These are phyloP conservation scores for Florisuga fusca DNA, from an alignment of 2,797 vertebrate genomes.

Conservation along the genomic window DNA sequence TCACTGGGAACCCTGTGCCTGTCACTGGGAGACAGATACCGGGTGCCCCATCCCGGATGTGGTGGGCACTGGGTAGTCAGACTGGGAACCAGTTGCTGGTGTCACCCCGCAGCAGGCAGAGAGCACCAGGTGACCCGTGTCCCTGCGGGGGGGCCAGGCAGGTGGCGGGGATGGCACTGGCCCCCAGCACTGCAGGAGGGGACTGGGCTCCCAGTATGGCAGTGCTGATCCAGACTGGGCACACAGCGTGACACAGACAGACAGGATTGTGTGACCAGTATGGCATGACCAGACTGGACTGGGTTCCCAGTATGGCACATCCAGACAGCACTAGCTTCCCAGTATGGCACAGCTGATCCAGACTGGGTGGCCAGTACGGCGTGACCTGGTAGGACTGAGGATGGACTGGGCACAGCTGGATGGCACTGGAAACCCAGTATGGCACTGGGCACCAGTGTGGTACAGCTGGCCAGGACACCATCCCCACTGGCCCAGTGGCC, in stretches of 20 bases:
- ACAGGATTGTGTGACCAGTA: too few species aligned
- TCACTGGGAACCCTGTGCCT: background rate
- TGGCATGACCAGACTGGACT: background rate
- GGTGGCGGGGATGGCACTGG: fast-evolving
- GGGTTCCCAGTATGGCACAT: background rate
- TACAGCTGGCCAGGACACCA: background rate
- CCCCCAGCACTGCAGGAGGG: too few species aligned
- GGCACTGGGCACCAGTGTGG: too few species aligned
- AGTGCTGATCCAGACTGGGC: too few species aligned
- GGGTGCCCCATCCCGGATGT: background rate
- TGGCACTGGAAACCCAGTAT: background rate
- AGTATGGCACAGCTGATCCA: too few species aligned
- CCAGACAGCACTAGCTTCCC: background rate
- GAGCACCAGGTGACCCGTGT: too few species aligned
- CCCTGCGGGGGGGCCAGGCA: fast-evolving
- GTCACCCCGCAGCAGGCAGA: background rate
- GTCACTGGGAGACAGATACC: background rate
- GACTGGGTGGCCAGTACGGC: too few species aligned
- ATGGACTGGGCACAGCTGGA: too few species aligned
- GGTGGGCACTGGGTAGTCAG: background rate
- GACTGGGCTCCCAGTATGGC: too few species aligned
- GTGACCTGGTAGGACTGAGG: background rate
- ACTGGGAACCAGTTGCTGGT: background rate
- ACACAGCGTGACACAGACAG: too few species aligned
- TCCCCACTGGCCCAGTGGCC: background rate